Conservation (phyloP, 2,113 vertebrate species). For the Jaculus jaculus region DNA sequence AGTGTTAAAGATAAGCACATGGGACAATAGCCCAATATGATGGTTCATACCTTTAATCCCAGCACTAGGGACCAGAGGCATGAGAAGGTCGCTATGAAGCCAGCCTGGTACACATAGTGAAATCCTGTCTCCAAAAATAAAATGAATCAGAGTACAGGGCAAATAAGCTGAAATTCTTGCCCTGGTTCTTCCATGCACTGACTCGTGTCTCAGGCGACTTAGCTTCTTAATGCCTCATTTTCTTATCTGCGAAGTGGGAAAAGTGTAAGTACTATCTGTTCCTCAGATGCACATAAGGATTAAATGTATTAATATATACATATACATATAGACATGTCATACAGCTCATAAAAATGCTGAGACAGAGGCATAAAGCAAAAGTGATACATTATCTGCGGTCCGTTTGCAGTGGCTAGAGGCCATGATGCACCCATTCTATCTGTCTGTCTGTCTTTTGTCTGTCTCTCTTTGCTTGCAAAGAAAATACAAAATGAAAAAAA, state of each 20-base stretch:
- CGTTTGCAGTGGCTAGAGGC: no score
- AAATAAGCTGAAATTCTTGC: neutral
- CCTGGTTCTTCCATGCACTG: neutral
- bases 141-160: rapidly evolving
- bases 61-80: neutral
- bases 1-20: neutral
- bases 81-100: neutral
- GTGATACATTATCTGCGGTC: no score
- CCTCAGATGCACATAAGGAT: neutral
- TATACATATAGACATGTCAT: neutral
- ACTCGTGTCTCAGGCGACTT: neutral
- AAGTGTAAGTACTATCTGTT: neutral
- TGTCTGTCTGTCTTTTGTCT: no score
- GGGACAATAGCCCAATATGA: neutral
- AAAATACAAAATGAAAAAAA: no score
- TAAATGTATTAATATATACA: neutral
- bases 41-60: neutral
- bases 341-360: neutral
- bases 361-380: no score
- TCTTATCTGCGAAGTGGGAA: neutral
- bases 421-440: no score
- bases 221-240: neutral
- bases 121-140: neutral
- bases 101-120: neutral
- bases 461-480: no score